Evolutionary conservation across 2,113 vertebrate genomes (phyloP).

Genomic region (Scortum barcoo): DNA sequence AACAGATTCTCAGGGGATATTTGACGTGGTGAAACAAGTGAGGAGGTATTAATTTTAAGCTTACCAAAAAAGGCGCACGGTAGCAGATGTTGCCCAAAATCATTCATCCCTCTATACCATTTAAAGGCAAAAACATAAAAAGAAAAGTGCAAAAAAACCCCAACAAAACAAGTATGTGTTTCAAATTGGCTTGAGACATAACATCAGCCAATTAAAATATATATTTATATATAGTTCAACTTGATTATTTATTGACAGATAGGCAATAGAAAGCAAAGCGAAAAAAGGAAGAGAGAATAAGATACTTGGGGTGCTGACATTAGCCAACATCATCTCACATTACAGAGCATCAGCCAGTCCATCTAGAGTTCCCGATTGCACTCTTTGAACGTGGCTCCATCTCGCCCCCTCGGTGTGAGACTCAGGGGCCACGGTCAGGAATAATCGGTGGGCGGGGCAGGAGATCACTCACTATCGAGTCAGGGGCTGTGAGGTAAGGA

Average conservation of each 20-base stretch:
- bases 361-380: slow-evolving; percentile 53
- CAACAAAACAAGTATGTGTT: slow-evolving; percentile 58
- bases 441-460: slow-evolving; percentile 31
- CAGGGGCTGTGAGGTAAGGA: slow-evolving; percentile 15
- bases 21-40: slow-evolving; percentile 20
- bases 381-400: slow-evolving; percentile 63
- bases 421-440: slow-evolving; percentile 49
- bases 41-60: slow-evolving; percentile 40
- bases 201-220: slow-evolving; percentile 63
- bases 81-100: slow-evolving; percentile 73
- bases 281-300: slow-evolving; percentile 50
- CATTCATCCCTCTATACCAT: slow-evolving; percentile 64
- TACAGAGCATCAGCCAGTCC: slow-evolving; percentile 61
- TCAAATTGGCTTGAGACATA: slow-evolving; percentile 71
- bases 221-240: slow-evolving; percentile 52
- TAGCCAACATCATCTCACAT: slow-evolving; percentile 74
- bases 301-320: slow-evolving; percentile 67
- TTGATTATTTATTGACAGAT: slow-evolving; percentile 56
- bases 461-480: slow-evolving; percentile 47
- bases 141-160: slow-evolving; percentile 75
- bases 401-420: slow-evolving; percentile 45
- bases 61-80: slow-evolving; percentile 49
- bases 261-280: slow-evolving; percentile 64
- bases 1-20: slow-evolving; percentile 48
- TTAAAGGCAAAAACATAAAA: slow-evolving; percentile 69